Base-by-base conservation (phyloP, 2,113 vertebrate genomes). In the Nestor notabilis region DNA sequence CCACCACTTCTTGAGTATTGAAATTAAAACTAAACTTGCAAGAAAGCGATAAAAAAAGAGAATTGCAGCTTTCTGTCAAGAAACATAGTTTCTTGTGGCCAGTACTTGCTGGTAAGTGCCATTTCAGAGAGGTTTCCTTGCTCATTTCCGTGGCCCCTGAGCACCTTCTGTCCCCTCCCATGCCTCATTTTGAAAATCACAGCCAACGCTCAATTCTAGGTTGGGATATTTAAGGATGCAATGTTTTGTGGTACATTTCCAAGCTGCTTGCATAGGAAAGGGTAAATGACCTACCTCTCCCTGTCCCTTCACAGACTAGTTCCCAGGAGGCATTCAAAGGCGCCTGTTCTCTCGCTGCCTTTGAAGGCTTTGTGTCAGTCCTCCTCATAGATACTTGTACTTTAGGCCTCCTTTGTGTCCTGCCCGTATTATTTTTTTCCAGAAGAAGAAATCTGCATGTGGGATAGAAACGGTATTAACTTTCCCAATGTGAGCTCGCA, bases 351-450 rank as follows among this genome's bases (percentile, higher is more conserved):
- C 76, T 87, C 0, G 0, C 41, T 76, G 1, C 92, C 65, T 95
- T 96, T 95, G 92, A 94, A 96, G 65, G 72, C 83, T 97, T 94
- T 96, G 76, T 95, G 69, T 75, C 76, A 68, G 13, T 33, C 75
- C 56, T 84, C 69, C 50, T 52, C 41, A 58, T 2, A 89, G 65
- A 79, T 87, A 52, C 52, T 52, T 44, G 29, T 81, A 83, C 95
- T 28, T 8, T 43, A 60, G 77, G 69, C 44, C 37, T 84, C 90
- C 84, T 96, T 95, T 96, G 44, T 96, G 69, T 17, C 17, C 55
- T 87, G 35, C 44, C 66, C 28, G 5, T 82, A 65, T 44, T 85
- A 46, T 76, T 70, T 71, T 94, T 93, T 61, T 4, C 61, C 39
- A 41, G 29, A 78, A 84, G 91, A 60, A 72, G 53, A 56, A 87